Conservation (phyloP, 2,888 invertebrate genomes). For the Dynastes tityus region DNA sequence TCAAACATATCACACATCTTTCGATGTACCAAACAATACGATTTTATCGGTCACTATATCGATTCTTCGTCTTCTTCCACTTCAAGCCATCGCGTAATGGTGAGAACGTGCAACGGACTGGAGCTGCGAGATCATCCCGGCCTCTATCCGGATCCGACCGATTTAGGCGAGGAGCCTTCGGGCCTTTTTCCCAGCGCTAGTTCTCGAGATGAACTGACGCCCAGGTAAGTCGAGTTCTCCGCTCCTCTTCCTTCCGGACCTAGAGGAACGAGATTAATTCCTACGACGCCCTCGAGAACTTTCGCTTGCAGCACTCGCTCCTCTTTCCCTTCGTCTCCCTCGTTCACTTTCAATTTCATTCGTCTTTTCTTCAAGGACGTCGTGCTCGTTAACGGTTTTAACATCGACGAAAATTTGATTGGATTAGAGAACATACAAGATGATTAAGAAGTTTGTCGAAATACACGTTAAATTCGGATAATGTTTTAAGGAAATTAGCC, state of each 20-base stretch:
- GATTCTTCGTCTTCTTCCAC: slow-evolving; percentile 2
- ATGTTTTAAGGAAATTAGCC: too few relatives aligned
- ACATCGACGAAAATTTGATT: too few relatives aligned
- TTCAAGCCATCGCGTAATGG: slow-evolving; percentile 76
- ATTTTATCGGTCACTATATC: background rate
- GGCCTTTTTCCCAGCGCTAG: slow-evolving; percentile 74
- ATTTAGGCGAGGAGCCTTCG: slow-evolving; percentile 69
- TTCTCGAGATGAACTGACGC: slow-evolving; percentile 74
- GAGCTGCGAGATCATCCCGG: slow-evolving; percentile 77
- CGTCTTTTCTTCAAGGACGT: background rate
- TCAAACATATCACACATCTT: too few relatives aligned
- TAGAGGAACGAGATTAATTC: background rate
- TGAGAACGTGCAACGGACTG: slow-evolving; percentile 84
- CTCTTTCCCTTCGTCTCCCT: background rate
- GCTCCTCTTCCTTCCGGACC: background rate
- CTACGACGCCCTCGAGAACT: background rate
- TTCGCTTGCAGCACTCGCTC: too few relatives aligned
- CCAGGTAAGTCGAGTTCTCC: slow-evolving; percentile 68
- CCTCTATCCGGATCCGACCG: slow-evolving; percentile 65
- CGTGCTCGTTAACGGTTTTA: background rate
- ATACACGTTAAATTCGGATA: too few relatives aligned
- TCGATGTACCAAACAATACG: too few relatives aligned
- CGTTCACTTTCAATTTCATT: background rate
- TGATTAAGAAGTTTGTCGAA: too few relatives aligned
- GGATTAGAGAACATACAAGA: too few relatives aligned